A percentile compares a stretch with the other conserved stretches of the same genome.
Conservation (phyloP, 2,888 invertebrate genomes). For the Agelastica alni region DNA sequence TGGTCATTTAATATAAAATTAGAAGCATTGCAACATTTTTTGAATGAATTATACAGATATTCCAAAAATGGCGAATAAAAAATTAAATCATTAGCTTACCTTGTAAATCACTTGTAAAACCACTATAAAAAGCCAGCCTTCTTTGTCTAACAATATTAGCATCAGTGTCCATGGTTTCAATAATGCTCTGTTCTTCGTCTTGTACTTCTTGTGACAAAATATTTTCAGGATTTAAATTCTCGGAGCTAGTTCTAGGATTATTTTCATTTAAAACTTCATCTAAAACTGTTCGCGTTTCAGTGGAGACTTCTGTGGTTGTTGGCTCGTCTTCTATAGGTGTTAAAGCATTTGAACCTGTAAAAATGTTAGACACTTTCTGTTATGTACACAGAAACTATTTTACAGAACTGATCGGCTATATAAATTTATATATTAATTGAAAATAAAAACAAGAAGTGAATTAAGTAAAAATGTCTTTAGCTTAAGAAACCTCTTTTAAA, state of each 20-base stretch:
- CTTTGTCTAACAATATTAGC: constrained; percentile 52
- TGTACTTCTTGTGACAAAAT: constrained; percentile 6
- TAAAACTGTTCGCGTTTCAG: not conserved
- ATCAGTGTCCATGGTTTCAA: constrained; percentile 65
- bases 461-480: too few species aligned
- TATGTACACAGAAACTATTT: too few species aligned
- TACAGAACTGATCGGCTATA: too few species aligned
- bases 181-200: constrained; percentile 51
- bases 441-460: too few species aligned
- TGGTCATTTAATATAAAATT: too few species aligned
- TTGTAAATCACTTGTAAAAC: constrained; percentile 12
- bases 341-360: not conserved
- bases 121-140: constrained; percentile 51
- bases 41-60: too few species aligned
- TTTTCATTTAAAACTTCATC: constrained; percentile 15
- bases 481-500: too few species aligned
- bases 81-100: too few species aligned
- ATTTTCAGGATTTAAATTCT: constrained; percentile 15
- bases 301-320: not conserved
- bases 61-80: too few species aligned
- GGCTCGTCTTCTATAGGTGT: not conserved
- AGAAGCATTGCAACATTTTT: too few species aligned
- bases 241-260: constrained; percentile 38
- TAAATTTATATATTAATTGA: too few species aligned
- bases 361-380: too few species aligned